A percentile compares a stretch with the other conserved stretches of the same genome.
Conservation (phyloP, 2,797 vertebrate species). For the Malacoraja senta region DNA sequence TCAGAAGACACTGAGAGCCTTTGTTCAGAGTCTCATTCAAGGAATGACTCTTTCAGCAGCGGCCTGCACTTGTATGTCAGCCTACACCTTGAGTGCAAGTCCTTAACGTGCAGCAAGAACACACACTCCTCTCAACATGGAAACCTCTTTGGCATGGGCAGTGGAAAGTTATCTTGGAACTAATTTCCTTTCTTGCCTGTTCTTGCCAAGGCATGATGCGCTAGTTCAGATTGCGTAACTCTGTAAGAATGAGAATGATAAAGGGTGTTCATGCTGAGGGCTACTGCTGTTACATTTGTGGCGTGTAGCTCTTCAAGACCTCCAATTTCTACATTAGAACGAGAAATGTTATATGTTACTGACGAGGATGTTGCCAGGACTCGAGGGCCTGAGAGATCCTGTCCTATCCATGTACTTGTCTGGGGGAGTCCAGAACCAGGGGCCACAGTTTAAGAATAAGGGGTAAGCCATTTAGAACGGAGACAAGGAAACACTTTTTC, state of each 20-base stretch:
- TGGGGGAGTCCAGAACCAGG: too few relatives aligned
- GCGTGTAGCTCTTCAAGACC: too few relatives aligned
- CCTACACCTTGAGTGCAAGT: background rate
- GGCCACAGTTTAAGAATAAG: too few relatives aligned
- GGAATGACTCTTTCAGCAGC: background rate
- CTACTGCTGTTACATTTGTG: too few relatives aligned
- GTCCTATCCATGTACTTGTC: too few relatives aligned
- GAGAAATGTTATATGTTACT: too few relatives aligned
- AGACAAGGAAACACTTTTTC: too few relatives aligned
- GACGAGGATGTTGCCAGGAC: too few relatives aligned
- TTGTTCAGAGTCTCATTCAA: background rate
- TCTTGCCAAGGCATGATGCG: background rate
- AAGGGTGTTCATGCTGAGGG: background rate
- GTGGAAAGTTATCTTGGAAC: background rate
- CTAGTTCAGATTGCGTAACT: background rate
- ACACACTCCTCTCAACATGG: background rate
- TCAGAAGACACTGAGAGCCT: background rate
- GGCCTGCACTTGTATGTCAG: background rate
- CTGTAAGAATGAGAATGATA: background rate
- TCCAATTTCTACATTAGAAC: too few relatives aligned
- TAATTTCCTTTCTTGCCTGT: background rate
- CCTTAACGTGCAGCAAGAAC: background rate
- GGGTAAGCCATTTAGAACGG: too few relatives aligned
- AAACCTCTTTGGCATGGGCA: background rate
- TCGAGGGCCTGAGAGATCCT: too few relatives aligned